A percentile compares a stretch with the other conserved stretches of the same genome.
Conservation (phyloP, 2,888 invertebrate species). For the Noctua janthina region DNA sequence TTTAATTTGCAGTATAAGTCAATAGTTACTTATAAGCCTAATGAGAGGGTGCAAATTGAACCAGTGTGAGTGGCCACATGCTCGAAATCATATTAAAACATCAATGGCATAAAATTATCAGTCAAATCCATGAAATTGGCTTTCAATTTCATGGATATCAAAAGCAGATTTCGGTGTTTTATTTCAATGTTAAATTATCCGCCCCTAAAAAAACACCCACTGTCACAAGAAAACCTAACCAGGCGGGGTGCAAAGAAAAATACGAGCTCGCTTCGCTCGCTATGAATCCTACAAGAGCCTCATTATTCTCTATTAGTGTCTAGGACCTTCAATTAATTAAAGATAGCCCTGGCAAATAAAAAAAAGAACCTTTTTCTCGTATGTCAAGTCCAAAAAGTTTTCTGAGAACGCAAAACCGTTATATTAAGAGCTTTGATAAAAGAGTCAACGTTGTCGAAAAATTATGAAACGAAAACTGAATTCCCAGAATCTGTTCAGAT, state of each 20-base stretch:
- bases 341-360: not conserved
- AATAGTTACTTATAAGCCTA: too few relatives aligned
- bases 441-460: conserved; percentile 8
- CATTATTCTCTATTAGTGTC: not conserved
- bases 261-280: not conserved
- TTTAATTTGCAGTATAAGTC: too few relatives aligned
- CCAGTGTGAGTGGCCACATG: too few relatives aligned
- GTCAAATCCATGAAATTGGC: not conserved
- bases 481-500: conserved; percentile 58
- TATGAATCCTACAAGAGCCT: not conserved
- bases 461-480: conserved; percentile 36
- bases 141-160: too few relatives aligned
- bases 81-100: too few relatives aligned
- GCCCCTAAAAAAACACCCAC: not conserved
- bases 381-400: too few relatives aligned
- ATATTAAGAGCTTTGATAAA: not conserved
- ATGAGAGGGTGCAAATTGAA: too few relatives aligned
- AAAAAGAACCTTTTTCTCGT: too few relatives aligned
- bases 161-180: not conserved
- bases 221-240: not conserved
- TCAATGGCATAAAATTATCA: not conserved
- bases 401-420: not conserved
- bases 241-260: not conserved
- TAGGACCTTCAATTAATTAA: not conserved
- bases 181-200: not conserved